Conservation (phyloP, 2,888 invertebrate species). For the Caenorhabditis sp. region DNA sequence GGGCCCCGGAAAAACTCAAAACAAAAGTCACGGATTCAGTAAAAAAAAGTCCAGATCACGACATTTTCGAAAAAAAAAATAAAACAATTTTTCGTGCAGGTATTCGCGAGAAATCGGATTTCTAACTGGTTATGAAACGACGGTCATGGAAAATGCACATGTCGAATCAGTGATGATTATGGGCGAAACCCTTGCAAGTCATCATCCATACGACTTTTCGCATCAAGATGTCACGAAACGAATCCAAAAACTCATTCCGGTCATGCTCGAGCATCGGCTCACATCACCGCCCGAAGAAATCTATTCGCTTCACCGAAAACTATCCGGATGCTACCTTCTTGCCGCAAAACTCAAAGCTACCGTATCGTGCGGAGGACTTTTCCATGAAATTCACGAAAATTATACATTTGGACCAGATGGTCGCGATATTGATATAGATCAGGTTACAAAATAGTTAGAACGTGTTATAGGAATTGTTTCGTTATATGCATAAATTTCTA, state of each 20-base stretch:
- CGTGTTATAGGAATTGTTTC: slow-evolving; percentile 3
- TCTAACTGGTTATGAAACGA: slow-evolving; percentile 95
- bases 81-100: slow-evolving; percentile 73
- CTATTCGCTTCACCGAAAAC: slow-evolving; percentile 94
- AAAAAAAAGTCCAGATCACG: not conserved
- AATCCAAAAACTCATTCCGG: slow-evolving; percentile 86
- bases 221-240: slow-evolving; percentile 82
- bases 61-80: no score
- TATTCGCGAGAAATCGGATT: slow-evolving; percentile 90
- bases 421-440: slow-evolving; percentile 56
- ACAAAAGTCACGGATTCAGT: no score
- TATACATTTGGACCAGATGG: slow-evolving; percentile 61
- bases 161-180: slow-evolving; percentile 95
- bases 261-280: slow-evolving; percentile 89
- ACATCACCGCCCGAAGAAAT: slow-evolving; percentile 98
- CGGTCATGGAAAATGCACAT: slow-evolving; percentile 93
- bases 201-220: slow-evolving; percentile 86
- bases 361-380: slow-evolving; percentile 67
- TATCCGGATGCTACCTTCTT: slow-evolving; percentile 79
- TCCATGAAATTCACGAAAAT: slow-evolving; percentile 57
- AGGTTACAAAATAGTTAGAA: not conserved
- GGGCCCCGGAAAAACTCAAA: no score
- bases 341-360: slow-evolving; percentile 68
- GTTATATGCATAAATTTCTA: slow-evolving; percentile 4
- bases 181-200: slow-evolving; percentile 87